Percentiles rank a stretch among this genome's conserved stretches.
These are phyloP conservation scores for Gandaritis pyraliata DNA, from an alignment of 2,888 invertebrate genomes.

Conservation along the genomic window DNA sequence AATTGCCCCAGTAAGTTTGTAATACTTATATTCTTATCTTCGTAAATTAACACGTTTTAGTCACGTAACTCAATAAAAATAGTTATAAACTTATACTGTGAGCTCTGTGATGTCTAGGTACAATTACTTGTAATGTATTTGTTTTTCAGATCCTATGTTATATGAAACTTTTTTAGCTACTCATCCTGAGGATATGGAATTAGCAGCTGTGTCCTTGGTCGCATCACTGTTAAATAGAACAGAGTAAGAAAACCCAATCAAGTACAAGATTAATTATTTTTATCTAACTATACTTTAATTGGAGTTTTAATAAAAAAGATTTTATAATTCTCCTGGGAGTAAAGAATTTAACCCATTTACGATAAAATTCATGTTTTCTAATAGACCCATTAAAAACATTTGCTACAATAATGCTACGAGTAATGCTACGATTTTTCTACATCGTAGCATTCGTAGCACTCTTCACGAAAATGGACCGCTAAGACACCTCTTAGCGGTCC, in stretches of 20 bases:
- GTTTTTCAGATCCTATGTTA: slow-evolving; percentile 65
- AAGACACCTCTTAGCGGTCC: no score
- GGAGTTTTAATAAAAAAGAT: no score
- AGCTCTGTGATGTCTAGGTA: no score
- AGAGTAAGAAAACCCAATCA: slow-evolving; percentile 73
- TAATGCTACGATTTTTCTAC: background rate
- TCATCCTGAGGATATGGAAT: slow-evolving; percentile 86
- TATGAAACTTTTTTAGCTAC: slow-evolving; percentile 85
- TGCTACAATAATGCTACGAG: background rate
- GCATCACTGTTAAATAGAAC: slow-evolving; percentile 78
- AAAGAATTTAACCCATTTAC: no score
- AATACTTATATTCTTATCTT: background rate
- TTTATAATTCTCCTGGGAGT: no score
- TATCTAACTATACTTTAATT: no score
- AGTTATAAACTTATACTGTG: no score
- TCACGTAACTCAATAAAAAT: background rate
- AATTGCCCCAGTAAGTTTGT: slow-evolving; percentile 49
- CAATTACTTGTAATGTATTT: background rate
- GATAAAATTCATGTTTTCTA: no score
- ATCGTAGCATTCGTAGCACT: no score
- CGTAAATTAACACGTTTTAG: no score
- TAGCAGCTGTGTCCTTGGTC: slow-evolving; percentile 83
- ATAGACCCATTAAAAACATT: background rate
- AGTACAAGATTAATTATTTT: no score
- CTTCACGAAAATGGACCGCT: no score